Conservation (phyloP, 2,113 vertebrate genomes). For the Falco punctatus region DNA sequence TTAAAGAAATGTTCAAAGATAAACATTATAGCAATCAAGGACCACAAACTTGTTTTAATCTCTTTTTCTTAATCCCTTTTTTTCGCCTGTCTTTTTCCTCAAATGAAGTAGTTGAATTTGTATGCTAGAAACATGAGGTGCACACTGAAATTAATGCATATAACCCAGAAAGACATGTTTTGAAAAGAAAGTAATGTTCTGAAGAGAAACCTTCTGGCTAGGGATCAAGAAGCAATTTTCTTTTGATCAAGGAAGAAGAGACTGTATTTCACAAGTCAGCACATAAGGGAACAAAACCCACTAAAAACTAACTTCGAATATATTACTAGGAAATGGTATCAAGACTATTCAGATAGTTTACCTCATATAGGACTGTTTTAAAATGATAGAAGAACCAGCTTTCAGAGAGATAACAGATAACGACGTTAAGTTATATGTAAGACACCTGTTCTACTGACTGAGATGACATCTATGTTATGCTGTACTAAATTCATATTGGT, state of each 20-base stretch:
- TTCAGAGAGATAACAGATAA: background rate
- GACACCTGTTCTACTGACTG: background rate
- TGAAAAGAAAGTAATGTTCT: background rate
- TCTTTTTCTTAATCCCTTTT: background rate
- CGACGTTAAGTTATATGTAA: background rate
- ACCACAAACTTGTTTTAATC: background rate
- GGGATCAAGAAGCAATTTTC: background rate
- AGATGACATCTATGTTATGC: background rate
- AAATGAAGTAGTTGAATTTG: background rate
- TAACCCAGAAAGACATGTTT: background rate
- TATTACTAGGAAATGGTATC: background rate
- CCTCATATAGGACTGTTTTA: background rate
- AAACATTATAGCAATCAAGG: background rate
- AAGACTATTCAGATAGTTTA: background rate
- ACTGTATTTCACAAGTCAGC: background rate
- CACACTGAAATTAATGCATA: background rate
- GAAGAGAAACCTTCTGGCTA: background rate
- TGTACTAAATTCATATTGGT: background rate
- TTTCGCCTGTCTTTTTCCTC: background rate
- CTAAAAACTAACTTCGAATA: background rate
- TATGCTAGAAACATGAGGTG: background rate
- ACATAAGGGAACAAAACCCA: background rate
- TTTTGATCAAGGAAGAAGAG: background rate
- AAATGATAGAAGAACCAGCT: background rate
- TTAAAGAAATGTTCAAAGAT: background rate